A percentile compares a stretch with the other conserved stretches of the same genome.
Evolutionary conservation across 2,797 vertebrate species (phyloP).

Genomic region (Rhinichthys osculus): DNA sequence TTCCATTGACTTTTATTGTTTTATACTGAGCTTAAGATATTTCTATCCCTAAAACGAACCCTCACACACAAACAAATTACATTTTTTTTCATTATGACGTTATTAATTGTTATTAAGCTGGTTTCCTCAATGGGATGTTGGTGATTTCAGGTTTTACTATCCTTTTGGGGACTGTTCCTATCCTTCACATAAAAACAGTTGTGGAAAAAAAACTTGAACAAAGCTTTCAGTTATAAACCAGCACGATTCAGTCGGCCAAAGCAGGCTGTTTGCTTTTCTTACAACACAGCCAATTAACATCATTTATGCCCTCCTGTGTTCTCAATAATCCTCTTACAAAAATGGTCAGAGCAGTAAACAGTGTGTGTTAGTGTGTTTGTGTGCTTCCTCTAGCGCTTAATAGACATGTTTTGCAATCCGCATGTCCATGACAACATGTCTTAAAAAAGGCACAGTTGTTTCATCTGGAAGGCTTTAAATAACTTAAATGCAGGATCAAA

Average conservation of each 20-base stretch:
- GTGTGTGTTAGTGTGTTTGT: constrained; percentile 12
- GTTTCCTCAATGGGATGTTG: background rate
- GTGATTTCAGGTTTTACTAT: background rate
- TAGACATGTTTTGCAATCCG: constrained; percentile 50
- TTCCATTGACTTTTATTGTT: background rate
- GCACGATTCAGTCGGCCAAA: constrained; percentile 4
- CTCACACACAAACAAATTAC: background rate
- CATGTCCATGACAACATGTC: constrained; percentile 12
- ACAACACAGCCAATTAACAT: constrained; percentile 31
- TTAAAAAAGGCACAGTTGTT: constrained; percentile 13
- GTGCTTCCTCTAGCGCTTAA: background rate
- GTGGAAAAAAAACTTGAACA: background rate
- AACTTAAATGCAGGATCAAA: constrained; percentile 18
- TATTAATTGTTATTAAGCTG: no score
- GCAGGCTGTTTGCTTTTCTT: constrained; percentile 8
- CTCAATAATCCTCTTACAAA: constrained; percentile 27
- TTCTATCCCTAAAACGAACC: background rate
- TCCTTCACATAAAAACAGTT: background rate
- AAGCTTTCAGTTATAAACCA: constrained; percentile 12
- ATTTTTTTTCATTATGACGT: background rate
- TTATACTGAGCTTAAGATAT: background rate
- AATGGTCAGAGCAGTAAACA: constrained; percentile 49
- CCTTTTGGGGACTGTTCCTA: background rate
- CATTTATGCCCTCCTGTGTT: constrained; percentile 1
- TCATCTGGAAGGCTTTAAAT: constrained; percentile 8